Base-by-base conservation (phyloP, 2,113 vertebrate genomes). In the Theropithecus gelada region DNA sequence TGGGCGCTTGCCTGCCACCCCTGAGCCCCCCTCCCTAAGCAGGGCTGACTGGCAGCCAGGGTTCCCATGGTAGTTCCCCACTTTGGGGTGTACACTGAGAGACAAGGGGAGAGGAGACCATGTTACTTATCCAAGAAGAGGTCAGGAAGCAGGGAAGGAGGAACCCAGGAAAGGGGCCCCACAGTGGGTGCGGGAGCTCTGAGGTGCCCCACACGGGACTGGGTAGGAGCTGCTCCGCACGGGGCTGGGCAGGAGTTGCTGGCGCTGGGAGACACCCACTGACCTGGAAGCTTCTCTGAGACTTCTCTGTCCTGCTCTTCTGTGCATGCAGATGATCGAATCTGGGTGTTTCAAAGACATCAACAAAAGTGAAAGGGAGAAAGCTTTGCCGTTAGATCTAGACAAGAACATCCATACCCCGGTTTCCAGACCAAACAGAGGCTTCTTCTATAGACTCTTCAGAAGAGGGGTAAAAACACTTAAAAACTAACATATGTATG, bases 291-390 rank as follows among this genome's bases (percentile, higher is more conserved):
- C 4, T 25, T 68, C 55, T 43, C 40, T 23, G 22, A 0, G 23
- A 52, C 48, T 38, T 18, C 38, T 38, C 59, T 97, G 5, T 89
- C 52, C 90, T 90, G 87, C 25, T 11, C 90, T 0, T 88, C 23
- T 97, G 48, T 97, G 94, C 18, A 25, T n/a, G 23, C 96, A 99
- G 99, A 99, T 99, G 99, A 99, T 99, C 32, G 99, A 99, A 98
- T 99, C 99, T 0, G 99, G 99, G 94, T 99, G 99, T 97, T 99
- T 99, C 98, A 99, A 99, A 98, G 99, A 99, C 98, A 99, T 99
- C 97, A 99, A 99, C 43, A 98, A 99, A 27, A 99, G 97, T 70
- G 99, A 99, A 98, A 98, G 98, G 5, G 99, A 99, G 68, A 98
- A 99, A 90, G 98, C 96, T 35, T 97, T 98, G 97, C 98, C 98